phyloP scores from a whole-genome alignment of 2,797 vertebrate species.

The Valencia hispanica region DNA sequence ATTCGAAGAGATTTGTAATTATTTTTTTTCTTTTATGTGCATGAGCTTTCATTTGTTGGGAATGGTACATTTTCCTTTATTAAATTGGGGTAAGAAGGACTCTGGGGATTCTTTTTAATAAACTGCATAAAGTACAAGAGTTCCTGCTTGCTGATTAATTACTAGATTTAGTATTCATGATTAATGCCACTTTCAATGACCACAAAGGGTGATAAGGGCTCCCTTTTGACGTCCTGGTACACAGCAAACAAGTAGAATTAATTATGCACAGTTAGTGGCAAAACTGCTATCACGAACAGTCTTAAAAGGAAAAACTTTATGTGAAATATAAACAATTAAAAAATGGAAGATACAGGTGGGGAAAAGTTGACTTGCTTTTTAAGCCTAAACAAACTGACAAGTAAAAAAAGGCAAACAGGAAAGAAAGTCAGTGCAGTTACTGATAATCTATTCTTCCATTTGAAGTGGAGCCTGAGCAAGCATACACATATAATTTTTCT shows the following conservation, averaged over 20 bases:
- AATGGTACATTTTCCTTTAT: constrained; percentile 30
- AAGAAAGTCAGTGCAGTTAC: constrained; percentile 31
- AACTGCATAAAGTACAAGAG: constrained; percentile 40
- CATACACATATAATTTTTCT: constrained; percentile 37
- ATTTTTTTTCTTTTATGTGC: constrained; percentile 15
- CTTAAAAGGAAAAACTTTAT: constrained; percentile 3
- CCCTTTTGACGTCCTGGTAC: constrained; percentile 10
- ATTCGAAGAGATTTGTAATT: constrained; percentile 34
- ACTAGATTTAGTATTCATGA: constrained; percentile 53
- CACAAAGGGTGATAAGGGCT: constrained; percentile 41
- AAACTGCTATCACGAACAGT: not conserved
- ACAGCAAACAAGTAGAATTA: constrained; percentile 12
- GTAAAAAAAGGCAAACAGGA: constrained; percentile 18
- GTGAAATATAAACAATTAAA: constrained; percentile 2
- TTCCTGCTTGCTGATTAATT: constrained; percentile 43
- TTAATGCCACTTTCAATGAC: constrained; percentile 50
- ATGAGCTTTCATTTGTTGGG: constrained; percentile 28
- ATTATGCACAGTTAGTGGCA: not conserved
- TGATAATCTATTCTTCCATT: constrained; percentile 62
- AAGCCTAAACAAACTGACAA: constrained; percentile 20
- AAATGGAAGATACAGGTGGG: not conserved
- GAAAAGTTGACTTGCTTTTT: constrained; percentile 18
- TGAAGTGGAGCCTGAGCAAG: constrained; percentile 34
- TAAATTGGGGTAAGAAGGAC: constrained; percentile 51
- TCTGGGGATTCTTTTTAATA: constrained; percentile 44